Percentiles rank a stretch among this genome's conserved stretches.
Evolutionary conservation across 2,113 vertebrate species (phyloP).

Genomic region (Neolamprologus modestus): DNA sequence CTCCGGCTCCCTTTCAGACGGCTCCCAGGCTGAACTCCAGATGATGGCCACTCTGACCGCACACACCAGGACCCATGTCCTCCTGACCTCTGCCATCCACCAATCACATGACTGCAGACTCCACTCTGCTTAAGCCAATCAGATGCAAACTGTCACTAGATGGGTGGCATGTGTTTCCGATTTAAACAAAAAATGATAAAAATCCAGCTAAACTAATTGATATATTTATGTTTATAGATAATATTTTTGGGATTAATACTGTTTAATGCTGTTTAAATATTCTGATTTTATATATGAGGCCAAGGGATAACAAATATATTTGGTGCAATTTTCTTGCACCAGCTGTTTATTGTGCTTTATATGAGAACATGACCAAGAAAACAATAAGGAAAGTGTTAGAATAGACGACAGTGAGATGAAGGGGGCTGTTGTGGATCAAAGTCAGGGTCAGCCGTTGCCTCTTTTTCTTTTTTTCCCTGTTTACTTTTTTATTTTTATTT

Average conservation of each 20-base stretch:
- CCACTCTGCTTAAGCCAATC: conserved; percentile 58
- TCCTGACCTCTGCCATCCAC: conserved; percentile 24
- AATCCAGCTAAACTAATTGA: conserved; percentile 65
- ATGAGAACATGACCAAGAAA: conserved; percentile 46
- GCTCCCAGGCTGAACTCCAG: conserved; percentile 95
- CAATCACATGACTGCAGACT: conserved; percentile 51
- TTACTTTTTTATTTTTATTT: neutral
- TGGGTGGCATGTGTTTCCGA: conserved; percentile 77
- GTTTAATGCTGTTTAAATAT: conserved; percentile 60
- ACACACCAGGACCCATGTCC: neutral
- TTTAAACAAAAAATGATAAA: conserved; percentile 11
- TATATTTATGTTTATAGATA: conserved; percentile 75
- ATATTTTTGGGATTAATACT: conserved; percentile 71
- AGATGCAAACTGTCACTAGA: conserved; percentile 37
- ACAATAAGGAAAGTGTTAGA: conserved; percentile 7
- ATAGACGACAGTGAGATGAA: neutral
- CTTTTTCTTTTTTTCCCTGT: neutral
- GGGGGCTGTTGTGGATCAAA: conserved; percentile 15
- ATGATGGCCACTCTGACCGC: conserved; percentile 73
- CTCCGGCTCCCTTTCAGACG: conserved; percentile 68
- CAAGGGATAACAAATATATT: conserved; percentile 65
- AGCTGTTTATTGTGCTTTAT: conserved; percentile 41
- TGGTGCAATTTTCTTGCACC: conserved; percentile 49
- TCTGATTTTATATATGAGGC: conserved; percentile 69
- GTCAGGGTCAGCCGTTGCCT: conserved; percentile 37